A percentile compares a stretch with the other conserved stretches of the same genome.
Conservation (phyloP, 1,140 invertebrate genomes). For the Drosophila takahashii region DNA sequence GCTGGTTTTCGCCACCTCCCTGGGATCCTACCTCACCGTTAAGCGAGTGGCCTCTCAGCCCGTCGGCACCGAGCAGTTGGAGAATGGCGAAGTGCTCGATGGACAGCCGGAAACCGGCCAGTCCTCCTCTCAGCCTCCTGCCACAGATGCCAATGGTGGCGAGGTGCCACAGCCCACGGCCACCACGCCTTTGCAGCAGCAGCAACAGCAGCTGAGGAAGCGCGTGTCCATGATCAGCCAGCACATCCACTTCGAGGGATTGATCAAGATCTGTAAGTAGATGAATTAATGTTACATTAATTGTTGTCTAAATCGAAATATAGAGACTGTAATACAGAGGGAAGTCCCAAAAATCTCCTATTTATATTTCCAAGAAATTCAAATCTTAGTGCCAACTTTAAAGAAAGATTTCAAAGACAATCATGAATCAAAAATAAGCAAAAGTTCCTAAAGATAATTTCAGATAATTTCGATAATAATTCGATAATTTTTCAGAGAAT, state of each 20-base stretch:
- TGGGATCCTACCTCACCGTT: constrained; percentile 85
- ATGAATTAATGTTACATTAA: not conserved
- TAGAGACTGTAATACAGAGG: not conserved
- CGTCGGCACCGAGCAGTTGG: constrained; percentile 80
- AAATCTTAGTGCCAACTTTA: too few species aligned
- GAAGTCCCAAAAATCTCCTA: too few species aligned
- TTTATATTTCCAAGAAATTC: too few species aligned
- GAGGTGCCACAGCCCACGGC: constrained; percentile 66
- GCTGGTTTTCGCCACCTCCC: constrained; percentile 85
- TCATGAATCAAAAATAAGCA: too few species aligned
- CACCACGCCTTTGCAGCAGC: constrained; percentile 65
- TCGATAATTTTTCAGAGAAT: too few species aligned
- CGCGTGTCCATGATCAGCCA: constrained; percentile 70
- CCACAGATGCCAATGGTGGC: constrained; percentile 59
- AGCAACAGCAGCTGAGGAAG: constrained; percentile 74
- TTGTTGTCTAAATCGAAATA: not conserved
- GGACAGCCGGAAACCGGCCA: constrained; percentile 38
- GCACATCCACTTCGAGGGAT: constrained; percentile 75
- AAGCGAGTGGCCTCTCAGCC: constrained; percentile 80
- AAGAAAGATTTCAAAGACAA: too few species aligned
- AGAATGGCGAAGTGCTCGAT: constrained; percentile 83
- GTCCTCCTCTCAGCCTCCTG: constrained; percentile 7
- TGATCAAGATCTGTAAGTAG: constrained; percentile 76
- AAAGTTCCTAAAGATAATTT: too few species aligned
- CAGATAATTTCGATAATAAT: too few species aligned